Evolutionary conservation across 2,797 vertebrate species (phyloP), one percentile per base, ranked within the genome.

Genomic region (Sebastes nivosus): DNA sequence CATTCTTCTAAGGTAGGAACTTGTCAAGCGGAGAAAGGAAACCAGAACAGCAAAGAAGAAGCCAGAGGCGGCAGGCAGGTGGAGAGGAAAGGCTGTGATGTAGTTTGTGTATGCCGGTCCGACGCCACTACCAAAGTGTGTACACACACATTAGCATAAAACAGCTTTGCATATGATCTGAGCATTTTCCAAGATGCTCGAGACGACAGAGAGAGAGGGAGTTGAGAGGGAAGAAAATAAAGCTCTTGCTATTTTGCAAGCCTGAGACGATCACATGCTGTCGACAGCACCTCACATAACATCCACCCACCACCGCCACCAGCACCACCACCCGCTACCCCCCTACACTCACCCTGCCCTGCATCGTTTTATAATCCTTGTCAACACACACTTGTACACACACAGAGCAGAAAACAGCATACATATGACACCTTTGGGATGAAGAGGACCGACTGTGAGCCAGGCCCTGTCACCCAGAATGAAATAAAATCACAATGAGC

Each of bases 131-230:
- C 87, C 83, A 87, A 90, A 88, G 81, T 86, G 80, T 88, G 84
- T 89, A 89, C 86, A 85, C 87, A 86, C 52, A 69, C 80, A 92
- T 93, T 93, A 92, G 88, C 93, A 93, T 93, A 92, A 93, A 92
- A 89, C 83, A 90, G 89, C 90, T 92, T 93, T 93, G 90, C 89
- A 89, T 93, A 91, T 91, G 88, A 93, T 92, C 91, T 88, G 82
- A 92, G 90, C 82, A 77, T 82, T 84, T 86, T 91, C 82, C 84
- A 76, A 90, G 70, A 87, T 75, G 64, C 80, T 84, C 16, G n/a
- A 82, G 87, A 89, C 68, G 75, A 85, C 83, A 83, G 85, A 77
- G 64, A 65, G 80, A 65, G 79, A 65, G 72, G 12, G 75, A 69
- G 81, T 79, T 81, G 87, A 87, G 85, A 87, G 70, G 69, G 81